Evolutionary conservation across 2,888 invertebrate species (phyloP), one percentile per base, ranked within the genome.

Genomic region (Cephus sareptanus): DNA sequence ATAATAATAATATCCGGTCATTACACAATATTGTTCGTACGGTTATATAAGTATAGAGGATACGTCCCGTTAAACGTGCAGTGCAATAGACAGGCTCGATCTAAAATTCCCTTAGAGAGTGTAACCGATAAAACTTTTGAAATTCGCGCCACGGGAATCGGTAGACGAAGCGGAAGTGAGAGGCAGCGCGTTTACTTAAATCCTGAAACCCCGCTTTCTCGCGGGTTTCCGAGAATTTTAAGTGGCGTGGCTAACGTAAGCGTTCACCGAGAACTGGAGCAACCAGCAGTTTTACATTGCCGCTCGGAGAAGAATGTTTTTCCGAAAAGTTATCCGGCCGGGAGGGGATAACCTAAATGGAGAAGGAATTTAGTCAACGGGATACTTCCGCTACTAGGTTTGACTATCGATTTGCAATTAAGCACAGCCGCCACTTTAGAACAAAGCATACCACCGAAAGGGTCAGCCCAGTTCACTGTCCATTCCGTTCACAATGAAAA

Each of bases 391-490:
- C 23, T 9, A 23, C 9, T 56, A 75, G 79, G 76, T 76, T 75
- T 69, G 75, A 69, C 75, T 83, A 83, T 83, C 77, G 83, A 83
- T 86, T 83, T 82, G 83, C 83, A 83, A 86, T 86, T 85, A 85
- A 83, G 81, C 82, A 78, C 86, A 85, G 85, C 84, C 83, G 85
- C 77, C 82, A 82, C 80, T 81, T 83, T 84, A 80, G 79, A 81
- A 81, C 81, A 80, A 78, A 82, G 78, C 79, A 79, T 56, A 34
- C 23, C 30, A 4, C 71, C 31, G 15, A 23, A 33, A 31, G 34
- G 71, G 30, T 15, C 34, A 71, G 34, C 34, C 30, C 71, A 34
- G 34, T 34, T 31, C 34, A 31, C 71, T 71, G 31, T 31, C 31
- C 71, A 30, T 34, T 31, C 71, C 12, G 71, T 23, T 31, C 11